phyloP scores from a whole-genome alignment of 2,113 vertebrate genomes.

The Petaurus breviceps region DNA sequence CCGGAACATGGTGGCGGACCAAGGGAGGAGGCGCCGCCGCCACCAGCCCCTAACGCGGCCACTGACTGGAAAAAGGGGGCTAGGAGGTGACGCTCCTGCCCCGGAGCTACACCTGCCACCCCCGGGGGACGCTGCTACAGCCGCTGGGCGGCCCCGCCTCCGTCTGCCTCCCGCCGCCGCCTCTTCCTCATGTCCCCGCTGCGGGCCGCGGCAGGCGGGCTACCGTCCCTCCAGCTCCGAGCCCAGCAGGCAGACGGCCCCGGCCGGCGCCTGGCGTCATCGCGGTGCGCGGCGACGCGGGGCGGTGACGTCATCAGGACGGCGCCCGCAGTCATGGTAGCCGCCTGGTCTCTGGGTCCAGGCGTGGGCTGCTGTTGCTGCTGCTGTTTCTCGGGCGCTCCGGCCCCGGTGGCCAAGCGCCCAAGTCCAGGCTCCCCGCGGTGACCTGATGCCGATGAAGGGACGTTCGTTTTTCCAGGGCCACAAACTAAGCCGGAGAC shows the following conservation, averaged over 20 bases:
- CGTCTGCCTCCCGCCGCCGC: conserved; percentile 67
- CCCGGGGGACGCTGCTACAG: conserved; percentile 48
- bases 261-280: conserved; percentile 31
- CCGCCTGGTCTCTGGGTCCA: not conserved
- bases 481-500: not conserved
- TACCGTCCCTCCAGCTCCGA: not conserved
- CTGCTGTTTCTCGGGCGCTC: not conserved
- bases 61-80: not conserved
- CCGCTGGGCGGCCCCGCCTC: conserved; percentile 46
- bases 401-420: too few species aligned
- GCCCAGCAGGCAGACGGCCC: conserved; percentile 27
- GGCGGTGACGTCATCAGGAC: conserved; percentile 12
- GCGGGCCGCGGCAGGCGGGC: not conserved
- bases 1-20: conserved; percentile 89
- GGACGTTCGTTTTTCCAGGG: not conserved
- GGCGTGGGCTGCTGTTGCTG: too few species aligned
- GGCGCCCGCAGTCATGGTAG: conserved; percentile 43
- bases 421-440: not conserved
- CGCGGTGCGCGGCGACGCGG: conserved; percentile 8
- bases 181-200: conserved; percentile 78
- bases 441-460: too few species aligned
- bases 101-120: not conserved
- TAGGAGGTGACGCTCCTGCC: not conserved
- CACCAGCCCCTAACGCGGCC: conserved; percentile 38
- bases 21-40: conserved; percentile 54